phyloP scores from a whole-genome alignment of 2,113 vertebrate species.

The Leiothrix lutea region DNA sequence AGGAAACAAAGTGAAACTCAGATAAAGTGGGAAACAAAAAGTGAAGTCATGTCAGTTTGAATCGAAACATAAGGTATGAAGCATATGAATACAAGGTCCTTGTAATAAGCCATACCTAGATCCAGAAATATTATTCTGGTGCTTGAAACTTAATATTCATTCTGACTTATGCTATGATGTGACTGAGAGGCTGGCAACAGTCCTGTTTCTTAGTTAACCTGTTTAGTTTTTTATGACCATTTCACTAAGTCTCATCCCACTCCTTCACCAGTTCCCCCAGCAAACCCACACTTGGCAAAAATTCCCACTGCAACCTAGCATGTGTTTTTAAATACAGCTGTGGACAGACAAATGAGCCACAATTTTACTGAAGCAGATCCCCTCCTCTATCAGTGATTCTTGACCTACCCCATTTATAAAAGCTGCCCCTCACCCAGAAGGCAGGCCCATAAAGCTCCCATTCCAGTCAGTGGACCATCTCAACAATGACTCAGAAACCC shows the following conservation, averaged over 20 bases:
- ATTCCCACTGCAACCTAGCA: neutral
- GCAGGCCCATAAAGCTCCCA: neutral
- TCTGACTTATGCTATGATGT: neutral
- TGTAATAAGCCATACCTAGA: neutral
- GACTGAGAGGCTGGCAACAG: neutral
- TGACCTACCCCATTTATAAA: neutral
- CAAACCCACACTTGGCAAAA: neutral
- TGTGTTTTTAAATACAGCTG: neutral
- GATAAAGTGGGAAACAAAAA: neutral
- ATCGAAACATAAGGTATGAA: neutral
- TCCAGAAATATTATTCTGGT: neutral
- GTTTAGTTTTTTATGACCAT: neutral
- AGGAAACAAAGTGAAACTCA: conserved; percentile 40
- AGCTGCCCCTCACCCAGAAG: neutral
- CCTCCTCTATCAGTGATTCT: neutral
- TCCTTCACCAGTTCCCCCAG: neutral
- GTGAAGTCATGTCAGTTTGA: neutral
- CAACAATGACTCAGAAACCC: neutral
- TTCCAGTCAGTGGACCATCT: neutral
- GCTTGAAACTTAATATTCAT: neutral
- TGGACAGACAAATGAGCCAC: neutral
- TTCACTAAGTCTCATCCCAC: neutral
- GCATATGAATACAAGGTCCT: neutral
- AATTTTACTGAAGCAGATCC: neutral
- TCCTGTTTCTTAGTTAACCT: neutral